These are phyloP conservation scores for Caenorhabditis sp. DNA, from an alignment of 2,888 invertebrate species.

Conservation along the genomic window DNA sequence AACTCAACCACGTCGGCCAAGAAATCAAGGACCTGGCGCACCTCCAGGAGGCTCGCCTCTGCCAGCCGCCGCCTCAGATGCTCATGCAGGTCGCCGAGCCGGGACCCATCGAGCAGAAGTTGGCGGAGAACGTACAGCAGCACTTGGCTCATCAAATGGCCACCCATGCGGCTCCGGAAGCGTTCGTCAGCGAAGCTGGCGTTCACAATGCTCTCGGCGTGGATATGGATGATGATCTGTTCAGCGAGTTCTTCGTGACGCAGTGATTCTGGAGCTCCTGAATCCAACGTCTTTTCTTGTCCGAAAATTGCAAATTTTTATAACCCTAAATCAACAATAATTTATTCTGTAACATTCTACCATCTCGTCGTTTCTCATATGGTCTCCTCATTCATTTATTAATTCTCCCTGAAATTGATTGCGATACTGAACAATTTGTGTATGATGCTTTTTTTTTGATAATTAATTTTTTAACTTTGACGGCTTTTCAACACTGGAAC, in stretches of 20 bases:
- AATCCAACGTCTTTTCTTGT: too few species aligned
- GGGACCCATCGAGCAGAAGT: slow-evolving; percentile 70
- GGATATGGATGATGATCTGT: slow-evolving; percentile 74
- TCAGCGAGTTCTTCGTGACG: slow-evolving; percentile 77
- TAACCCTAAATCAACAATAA: too few species aligned
- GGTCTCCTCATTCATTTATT: slow-evolving; percentile 3
- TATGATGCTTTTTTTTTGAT: too few species aligned
- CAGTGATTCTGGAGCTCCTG: not conserved
- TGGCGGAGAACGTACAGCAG: slow-evolving; percentile 73
- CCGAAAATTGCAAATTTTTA: not conserved
- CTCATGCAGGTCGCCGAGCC: slow-evolving; percentile 71
- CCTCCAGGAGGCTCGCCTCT: slow-evolving; percentile 76
- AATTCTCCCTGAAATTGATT: too few species aligned
- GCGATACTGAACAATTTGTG: too few species aligned
- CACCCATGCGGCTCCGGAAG: slow-evolving; percentile 69
- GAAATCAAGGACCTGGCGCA: slow-evolving; percentile 73
- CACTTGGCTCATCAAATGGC: slow-evolving; percentile 70
- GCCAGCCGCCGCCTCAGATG: slow-evolving; percentile 69
- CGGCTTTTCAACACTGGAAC: too few species aligned
- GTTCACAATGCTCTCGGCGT: slow-evolving; percentile 80
- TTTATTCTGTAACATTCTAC: slow-evolving; percentile 1
- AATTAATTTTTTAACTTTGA: too few species aligned
- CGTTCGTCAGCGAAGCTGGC: slow-evolving; percentile 68
- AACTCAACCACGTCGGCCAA: slow-evolving; percentile 67
- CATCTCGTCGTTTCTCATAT: not conserved